Conservation (phyloP, 2,113 vertebrate genomes). For the Vanacampus margaritifer region DNA sequence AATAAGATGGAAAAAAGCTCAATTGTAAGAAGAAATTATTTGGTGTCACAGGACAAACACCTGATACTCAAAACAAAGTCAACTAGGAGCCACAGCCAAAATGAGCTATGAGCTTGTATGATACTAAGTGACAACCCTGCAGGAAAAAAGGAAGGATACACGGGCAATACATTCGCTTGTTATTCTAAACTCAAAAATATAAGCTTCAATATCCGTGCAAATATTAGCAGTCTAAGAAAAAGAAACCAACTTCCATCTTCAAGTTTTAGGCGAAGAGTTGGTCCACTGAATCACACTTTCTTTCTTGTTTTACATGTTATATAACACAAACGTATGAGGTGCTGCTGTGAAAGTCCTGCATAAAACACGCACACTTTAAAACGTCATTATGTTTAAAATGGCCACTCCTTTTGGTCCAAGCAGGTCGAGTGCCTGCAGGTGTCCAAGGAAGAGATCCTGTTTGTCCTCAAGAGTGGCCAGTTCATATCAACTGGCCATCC, state of each 20-base stretch:
- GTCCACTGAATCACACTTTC: slow-evolving; percentile 33
- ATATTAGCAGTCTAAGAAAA: slow-evolving; percentile 32
- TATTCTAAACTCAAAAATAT: slow-evolving; percentile 21
- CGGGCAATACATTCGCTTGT: slow-evolving; percentile 48
- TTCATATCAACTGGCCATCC: slow-evolving; percentile 19
- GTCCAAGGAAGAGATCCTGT: slow-evolving; percentile 15
- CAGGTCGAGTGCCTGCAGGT: slow-evolving; percentile 14
- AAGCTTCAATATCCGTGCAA: slow-evolving; percentile 44
- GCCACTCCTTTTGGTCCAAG: slow-evolving; percentile 48
- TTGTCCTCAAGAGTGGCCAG: slow-evolving; percentile 10
- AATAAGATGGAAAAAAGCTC: slow-evolving; percentile 9
- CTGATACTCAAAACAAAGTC: slow-evolving; percentile 25
- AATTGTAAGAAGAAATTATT: slow-evolving; percentile 25
- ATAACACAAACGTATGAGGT: slow-evolving; percentile 23
- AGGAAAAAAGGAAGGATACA: slow-evolving; percentile 30
- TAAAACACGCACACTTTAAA: slow-evolving; percentile 37
- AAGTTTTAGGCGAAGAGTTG: slow-evolving; percentile 54
- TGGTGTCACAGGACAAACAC: slow-evolving; percentile 15
- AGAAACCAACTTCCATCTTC: slow-evolving; percentile 40
- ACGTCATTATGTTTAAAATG: slow-evolving; percentile 35
- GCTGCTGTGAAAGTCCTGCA: slow-evolving; percentile 19
- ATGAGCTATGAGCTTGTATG: slow-evolving; percentile 11
- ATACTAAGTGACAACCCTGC: slow-evolving; percentile 1
- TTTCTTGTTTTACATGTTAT: slow-evolving; percentile 28
- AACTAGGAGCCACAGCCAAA: slow-evolving; percentile 16